A percentile compares a stretch with the other conserved stretches of the same genome.
These are phyloP conservation scores for Chiropotes sagulatus DNA, from an alignment of 2,797 vertebrate species.

Conservation along the genomic window DNA sequence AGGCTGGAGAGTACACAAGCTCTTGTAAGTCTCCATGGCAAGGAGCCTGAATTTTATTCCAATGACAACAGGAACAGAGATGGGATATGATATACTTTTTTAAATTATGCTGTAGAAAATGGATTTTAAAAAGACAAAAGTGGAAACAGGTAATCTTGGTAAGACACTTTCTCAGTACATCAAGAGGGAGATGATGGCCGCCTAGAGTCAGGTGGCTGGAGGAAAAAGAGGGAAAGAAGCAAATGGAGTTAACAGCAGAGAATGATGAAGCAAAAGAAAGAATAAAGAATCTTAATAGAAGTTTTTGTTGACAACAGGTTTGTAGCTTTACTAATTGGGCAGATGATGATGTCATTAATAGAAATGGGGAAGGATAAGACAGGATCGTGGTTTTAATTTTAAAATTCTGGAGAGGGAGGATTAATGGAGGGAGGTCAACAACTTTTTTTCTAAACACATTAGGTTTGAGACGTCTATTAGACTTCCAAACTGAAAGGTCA, in stretches of 20 bases:
- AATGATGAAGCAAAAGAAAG: background rate
- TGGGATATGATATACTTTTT: background rate
- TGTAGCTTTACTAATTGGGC: background rate
- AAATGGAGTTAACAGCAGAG: background rate
- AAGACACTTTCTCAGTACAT: background rate
- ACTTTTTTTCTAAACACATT: background rate
- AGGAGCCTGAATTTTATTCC: background rate
- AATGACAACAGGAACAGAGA: background rate
- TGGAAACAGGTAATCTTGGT: background rate
- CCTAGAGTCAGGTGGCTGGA: background rate
- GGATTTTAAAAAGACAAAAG: background rate
- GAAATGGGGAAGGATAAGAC: background rate
- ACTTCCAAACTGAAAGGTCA: background rate
- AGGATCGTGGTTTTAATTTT: background rate
- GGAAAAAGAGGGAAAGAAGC: background rate
- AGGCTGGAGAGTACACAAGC: background rate
- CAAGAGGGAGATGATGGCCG: background rate
- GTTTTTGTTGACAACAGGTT: background rate
- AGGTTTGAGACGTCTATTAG: background rate
- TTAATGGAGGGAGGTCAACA: background rate
- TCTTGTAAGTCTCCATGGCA: background rate
- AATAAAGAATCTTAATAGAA: slow-evolving; percentile 2
- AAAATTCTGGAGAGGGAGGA: background rate
- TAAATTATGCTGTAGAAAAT: background rate
- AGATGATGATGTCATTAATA: background rate